Percentiles rank a stretch among this genome's conserved stretches.
Evolutionary conservation across 92 coral and sea anemone species (phyloP).

Genomic region (Parazoanthus swiftii): DNA sequence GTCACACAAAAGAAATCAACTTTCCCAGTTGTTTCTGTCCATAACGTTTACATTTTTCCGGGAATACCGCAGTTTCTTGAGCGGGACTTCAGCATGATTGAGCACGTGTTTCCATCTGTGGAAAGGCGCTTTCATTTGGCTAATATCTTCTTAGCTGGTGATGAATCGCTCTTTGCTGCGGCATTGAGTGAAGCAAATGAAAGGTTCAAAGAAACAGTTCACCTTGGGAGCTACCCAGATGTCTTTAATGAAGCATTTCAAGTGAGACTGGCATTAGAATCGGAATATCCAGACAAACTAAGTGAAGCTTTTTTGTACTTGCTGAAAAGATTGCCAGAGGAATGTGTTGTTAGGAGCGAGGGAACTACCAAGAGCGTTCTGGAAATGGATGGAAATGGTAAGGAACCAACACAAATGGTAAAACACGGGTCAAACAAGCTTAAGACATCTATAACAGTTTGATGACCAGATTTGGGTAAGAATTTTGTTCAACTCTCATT

Average conservation of each 20-base stretch:
- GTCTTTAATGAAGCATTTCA: slow-evolving; percentile 56
- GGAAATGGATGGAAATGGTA: slow-evolving; percentile 40
- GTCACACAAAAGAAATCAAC: slow-evolving; percentile 44
- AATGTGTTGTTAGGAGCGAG: slow-evolving; percentile 63
- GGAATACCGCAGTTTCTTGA: slow-evolving; percentile 82
- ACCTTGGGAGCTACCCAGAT: slow-evolving; percentile 93
- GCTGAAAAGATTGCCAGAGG: slow-evolving; percentile 62
- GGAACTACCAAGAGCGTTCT: slow-evolving; percentile 27
- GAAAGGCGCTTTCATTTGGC: slow-evolving; percentile 70
- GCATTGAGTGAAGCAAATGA: slow-evolving; percentile 74
- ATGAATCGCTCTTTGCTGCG: slow-evolving; percentile 77
- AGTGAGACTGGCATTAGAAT: slow-evolving; percentile 88
- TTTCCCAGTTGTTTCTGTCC: slow-evolving; percentile 82
- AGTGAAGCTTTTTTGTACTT: slow-evolving; percentile 80
- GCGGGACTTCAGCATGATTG: slow-evolving; percentile 61
- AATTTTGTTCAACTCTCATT: too few relatives aligned
- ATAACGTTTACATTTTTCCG: slow-evolving; percentile 86
- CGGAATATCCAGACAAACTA: slow-evolving; percentile 51
- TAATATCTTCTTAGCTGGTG: slow-evolving; percentile 70
- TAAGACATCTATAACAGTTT: too few relatives aligned
- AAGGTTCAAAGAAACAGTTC: slow-evolving; percentile 71
- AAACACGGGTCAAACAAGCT: too few relatives aligned
- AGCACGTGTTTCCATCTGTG: slow-evolving; percentile 49
- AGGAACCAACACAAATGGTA: neutral
- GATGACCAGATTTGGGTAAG: too few relatives aligned